Percentiles rank a stretch among this genome's conserved stretches.
phyloP scores from a whole-genome alignment of 23 tunicate genomes.

The Halocynthia roretzi region DNA sequence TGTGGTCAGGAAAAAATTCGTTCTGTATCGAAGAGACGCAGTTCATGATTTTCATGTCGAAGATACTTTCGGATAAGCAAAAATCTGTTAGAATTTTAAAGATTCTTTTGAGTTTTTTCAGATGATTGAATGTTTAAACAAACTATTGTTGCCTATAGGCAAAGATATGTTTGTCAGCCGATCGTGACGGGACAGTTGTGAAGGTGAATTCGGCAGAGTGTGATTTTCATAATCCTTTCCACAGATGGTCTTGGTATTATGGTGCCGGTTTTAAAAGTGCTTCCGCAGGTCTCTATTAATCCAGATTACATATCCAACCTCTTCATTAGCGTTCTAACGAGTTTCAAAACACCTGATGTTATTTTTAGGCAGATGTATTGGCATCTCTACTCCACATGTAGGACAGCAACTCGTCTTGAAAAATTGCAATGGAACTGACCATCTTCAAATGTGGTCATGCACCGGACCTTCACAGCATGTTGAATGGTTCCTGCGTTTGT shows the following conservation, averaged over 20 bases:
- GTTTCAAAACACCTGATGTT: not conserved
- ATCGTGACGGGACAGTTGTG: not conserved
- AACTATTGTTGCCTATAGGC: not conserved
- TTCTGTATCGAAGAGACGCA: slow-evolving; percentile 26
- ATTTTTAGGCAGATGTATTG: not conserved
- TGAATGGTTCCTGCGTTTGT: slow-evolving; percentile 11
- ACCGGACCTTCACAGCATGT: not conserved
- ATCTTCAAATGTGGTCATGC: slow-evolving; percentile 48
- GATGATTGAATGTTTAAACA: no score
- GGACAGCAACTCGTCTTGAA: slow-evolving; percentile 14
- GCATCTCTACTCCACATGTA: not conserved
- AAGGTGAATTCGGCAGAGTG: not conserved
- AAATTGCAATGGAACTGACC: slow-evolving; percentile 48
- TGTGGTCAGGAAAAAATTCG: slow-evolving; percentile 31
- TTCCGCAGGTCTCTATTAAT: not conserved
- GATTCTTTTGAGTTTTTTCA: no score
- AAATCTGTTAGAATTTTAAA: no score
- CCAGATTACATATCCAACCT: not conserved
- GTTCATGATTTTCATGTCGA: slow-evolving; percentile 26
- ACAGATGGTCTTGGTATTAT: slow-evolving; percentile 21
- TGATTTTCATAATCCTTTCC: slow-evolving; percentile 9
- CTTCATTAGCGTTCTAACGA: not conserved
- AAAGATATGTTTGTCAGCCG: not conserved
- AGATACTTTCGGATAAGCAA: not conserved
- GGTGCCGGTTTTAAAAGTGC: not conserved